These are phyloP conservation scores for Melanostoma mellinum DNA, from an alignment of 2,888 invertebrate genomes.

Conservation along the genomic window DNA sequence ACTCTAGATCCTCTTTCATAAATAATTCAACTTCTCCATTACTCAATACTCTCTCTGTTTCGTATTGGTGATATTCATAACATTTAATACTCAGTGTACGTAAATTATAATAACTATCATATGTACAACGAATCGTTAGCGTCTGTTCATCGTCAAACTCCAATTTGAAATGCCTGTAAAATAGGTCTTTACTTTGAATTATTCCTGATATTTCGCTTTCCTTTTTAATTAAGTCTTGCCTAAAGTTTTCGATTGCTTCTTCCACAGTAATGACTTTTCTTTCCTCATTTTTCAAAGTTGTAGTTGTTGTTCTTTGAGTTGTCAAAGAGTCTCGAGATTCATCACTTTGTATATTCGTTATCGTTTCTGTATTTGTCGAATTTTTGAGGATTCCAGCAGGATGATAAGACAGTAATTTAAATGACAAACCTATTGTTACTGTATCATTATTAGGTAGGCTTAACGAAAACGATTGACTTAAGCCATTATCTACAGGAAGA, in stretches of 20 bases:
- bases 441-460: conserved; percentile 1
- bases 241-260: conserved; percentile 63
- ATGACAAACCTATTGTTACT: neutral
- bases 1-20: conserved; percentile 33
- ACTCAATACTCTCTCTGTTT: conserved; percentile 40
- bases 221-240: conserved; percentile 60
- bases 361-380: neutral
- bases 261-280: conserved; percentile 40
- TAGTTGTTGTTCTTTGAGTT: neutral
- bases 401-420: neutral
- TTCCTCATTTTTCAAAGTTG: conserved; percentile 16
- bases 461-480: neutral
- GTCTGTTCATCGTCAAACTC: conserved; percentile 42
- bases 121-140: conserved; percentile 54
- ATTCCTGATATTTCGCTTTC: conserved; percentile 60
- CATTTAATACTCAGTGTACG: conserved; percentile 53
- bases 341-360: neutral
- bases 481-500: neutral
- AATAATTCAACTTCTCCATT: conserved; percentile 58
- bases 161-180: conserved; percentile 58
- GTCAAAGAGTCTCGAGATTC: neutral
- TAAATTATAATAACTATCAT: conserved; percentile 51
- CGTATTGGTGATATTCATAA: conserved; percentile 55
- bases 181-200: conserved; percentile 58
- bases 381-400: conserved; percentile 9